These are phyloP conservation scores for Stegostoma tigrinum DNA, from an alignment of 2,113 vertebrate genomes.

Conservation along the genomic window DNA sequence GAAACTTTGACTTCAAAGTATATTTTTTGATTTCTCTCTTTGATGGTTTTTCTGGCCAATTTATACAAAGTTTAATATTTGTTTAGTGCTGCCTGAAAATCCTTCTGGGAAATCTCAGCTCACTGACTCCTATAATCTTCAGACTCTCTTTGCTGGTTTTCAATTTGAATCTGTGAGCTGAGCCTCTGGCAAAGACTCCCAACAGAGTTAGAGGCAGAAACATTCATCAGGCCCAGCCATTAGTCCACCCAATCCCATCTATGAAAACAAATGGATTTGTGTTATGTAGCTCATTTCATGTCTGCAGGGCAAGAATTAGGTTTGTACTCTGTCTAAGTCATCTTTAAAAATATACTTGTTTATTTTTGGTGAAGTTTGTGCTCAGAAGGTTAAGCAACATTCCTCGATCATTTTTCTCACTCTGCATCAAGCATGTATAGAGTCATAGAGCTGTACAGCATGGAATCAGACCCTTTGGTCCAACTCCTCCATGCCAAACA, in stretches of 20 bases:
- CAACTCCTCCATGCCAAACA: too few species aligned
- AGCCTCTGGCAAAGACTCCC: not conserved
- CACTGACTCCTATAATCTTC: not conserved
- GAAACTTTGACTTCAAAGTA: not conserved
- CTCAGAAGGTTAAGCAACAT: not conserved
- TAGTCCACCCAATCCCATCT: not conserved
- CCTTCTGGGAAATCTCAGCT: not conserved
- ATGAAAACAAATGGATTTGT: not conserved
- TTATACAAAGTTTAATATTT: not conserved
- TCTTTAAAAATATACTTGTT: not conserved
- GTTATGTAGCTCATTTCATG: not conserved
- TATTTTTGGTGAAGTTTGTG: not conserved
- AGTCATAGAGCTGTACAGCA: too few species aligned
- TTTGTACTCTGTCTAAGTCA: not conserved
- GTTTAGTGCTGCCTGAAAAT: not conserved
- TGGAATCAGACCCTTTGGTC: too few species aligned
- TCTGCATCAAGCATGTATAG: not conserved
- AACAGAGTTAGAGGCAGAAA: not conserved
- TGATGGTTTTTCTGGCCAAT: not conserved
- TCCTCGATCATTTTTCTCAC: not conserved
- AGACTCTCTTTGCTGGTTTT: not conserved
- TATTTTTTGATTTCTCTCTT: not conserved
- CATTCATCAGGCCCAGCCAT: not conserved
- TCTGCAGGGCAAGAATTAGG: not conserved
- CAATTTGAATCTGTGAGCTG: not conserved